These are phyloP conservation scores for Pammene fasciana DNA, from an alignment of 2,888 invertebrate genomes.

Conservation along the genomic window DNA sequence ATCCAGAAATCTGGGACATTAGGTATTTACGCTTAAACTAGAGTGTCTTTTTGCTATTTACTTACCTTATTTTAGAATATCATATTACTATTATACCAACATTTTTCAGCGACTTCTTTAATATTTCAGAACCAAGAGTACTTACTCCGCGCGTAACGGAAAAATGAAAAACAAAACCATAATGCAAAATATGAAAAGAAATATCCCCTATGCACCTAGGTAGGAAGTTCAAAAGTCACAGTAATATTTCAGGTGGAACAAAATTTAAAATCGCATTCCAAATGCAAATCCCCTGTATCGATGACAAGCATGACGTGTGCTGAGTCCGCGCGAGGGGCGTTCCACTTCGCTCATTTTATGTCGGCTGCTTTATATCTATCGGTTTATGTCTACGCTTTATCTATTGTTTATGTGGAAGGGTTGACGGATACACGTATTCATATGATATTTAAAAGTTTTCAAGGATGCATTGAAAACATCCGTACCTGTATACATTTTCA, in stretches of 20 bases:
- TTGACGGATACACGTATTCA: constrained; percentile 25
- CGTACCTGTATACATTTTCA: too few relatives aligned
- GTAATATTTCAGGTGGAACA: constrained; percentile 45
- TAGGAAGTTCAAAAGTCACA: constrained; percentile 25
- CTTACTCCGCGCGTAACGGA: background rate
- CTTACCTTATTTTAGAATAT: too few relatives aligned
- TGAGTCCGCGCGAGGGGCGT: constrained; percentile 75
- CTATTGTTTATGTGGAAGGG: constrained; percentile 41
- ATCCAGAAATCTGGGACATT: background rate
- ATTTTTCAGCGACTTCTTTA: background rate
- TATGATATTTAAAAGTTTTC: background rate
- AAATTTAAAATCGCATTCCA: constrained; percentile 43
- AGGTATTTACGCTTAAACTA: background rate
- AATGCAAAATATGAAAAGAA: background rate
- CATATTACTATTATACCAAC: too few relatives aligned
- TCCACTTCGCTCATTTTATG: constrained; percentile 80
- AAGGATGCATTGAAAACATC: too few relatives aligned
- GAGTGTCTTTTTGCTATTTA: too few relatives aligned
- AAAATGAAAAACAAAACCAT: background rate
- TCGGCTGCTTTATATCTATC: constrained; percentile 58
- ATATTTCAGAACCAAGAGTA: background rate
- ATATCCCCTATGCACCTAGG: constrained; percentile 9
- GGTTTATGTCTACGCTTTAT: constrained; percentile 72
- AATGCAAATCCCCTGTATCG: constrained; percentile 61
- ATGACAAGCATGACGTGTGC: constrained; percentile 69